These are phyloP conservation scores for Anguilla pacifica DNA, from an alignment of 2,797 vertebrate species.

Conservation along the genomic window DNA sequence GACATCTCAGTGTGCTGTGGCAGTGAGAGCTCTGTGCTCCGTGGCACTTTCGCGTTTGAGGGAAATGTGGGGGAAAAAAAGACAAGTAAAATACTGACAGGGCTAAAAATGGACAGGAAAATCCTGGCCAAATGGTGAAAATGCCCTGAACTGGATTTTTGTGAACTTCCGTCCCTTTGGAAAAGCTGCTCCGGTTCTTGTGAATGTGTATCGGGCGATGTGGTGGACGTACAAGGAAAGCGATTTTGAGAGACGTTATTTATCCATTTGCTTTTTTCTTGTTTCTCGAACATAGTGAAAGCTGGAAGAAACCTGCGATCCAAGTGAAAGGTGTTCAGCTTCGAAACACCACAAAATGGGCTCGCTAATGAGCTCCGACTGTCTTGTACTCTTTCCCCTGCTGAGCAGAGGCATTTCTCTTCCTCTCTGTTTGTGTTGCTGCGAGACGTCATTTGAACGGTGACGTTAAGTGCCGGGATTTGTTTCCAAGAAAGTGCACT, in stretches of 20 bases:
- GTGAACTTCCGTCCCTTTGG: background rate
- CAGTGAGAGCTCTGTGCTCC: background rate
- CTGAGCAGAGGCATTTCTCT: background rate
- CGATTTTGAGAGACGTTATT: background rate
- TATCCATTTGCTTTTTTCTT: background rate
- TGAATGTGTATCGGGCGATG: background rate
- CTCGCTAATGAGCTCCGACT: background rate
- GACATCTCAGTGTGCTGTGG: background rate
- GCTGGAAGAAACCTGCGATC: background rate
- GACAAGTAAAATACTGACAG: too few relatives aligned
- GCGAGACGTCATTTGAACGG: background rate
- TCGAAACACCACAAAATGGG: background rate
- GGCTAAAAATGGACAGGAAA: background rate
- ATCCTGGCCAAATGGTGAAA: background rate
- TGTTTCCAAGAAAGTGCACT: background rate
- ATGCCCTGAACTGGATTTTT: background rate
- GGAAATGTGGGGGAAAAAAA: background rate
- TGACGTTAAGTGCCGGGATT: background rate
- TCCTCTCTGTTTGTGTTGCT: background rate
- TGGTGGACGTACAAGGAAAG: background rate
- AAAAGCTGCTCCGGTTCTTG: background rate
- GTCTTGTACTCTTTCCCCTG: background rate
- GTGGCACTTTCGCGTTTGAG: background rate
- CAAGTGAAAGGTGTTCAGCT: background rate
- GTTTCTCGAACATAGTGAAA: background rate